Evolutionary conservation across 1,140 invertebrate species (phyloP), one percentile per base, ranked within the genome.

Genomic region (Gonioctena quinquepunctata): DNA sequence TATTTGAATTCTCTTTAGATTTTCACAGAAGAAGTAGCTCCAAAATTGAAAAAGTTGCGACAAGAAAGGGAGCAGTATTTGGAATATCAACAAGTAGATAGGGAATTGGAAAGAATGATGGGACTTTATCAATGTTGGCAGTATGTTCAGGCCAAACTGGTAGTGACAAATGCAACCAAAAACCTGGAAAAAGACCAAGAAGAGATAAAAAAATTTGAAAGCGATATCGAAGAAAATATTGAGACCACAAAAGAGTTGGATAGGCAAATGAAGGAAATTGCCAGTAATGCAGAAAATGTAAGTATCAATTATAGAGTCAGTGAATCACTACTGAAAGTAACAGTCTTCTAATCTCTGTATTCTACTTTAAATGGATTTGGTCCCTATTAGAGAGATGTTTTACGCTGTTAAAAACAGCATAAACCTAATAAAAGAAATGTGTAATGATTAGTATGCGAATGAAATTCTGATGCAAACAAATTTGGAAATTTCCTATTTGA

Each of bases 21-120:
- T 66, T 85, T 97, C 3, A 89, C 87, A 63, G 95, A 98, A 84
- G 94, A 97, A 80, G 93, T 98, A 49, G 89, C 88, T 19, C 96
- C 97, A 0, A 96, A 92, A 79, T 82, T 99, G 54, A 88, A 91
- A 26, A 96, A 95, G 83, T 82, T 99, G 22, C 92, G 94, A 79
- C 89, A 94, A 71, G 96, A 99, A 79, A 86, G 94, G 49, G 85
- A 89, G 1, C 90, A 93, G 68, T 98, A 94, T 82, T 85, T 96
- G 52, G 95, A 98, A 82, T 98, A 92, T 80, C 94, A 97, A 82
- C 92, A 94, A 77, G 86, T 94, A 4, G 89, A 92, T 72, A 86
- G 96, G 72, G 95, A 98, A 82, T 82, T 97, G 19, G 95, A 98
- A 74, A 91, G 95, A 79, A 88, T 96, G 33, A 90, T 88, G 18